A percentile compares a stretch with the other conserved stretches of the same genome.
These are phyloP conservation scores for Pocillopora meandrina DNA, from an alignment of 92 coral and sea anemone species.

Conservation along the genomic window DNA sequence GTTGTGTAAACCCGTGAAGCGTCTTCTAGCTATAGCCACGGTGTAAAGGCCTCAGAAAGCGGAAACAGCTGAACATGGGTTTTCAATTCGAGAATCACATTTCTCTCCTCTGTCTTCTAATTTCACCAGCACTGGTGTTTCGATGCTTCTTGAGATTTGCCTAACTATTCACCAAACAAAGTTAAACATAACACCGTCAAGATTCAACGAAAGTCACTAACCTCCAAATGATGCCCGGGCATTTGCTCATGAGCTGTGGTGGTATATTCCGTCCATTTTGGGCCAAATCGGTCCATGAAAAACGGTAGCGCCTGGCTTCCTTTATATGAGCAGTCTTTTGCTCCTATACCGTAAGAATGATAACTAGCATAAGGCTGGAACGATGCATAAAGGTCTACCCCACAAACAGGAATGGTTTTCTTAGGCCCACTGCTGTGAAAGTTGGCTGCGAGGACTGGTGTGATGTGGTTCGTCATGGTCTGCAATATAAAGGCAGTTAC, in stretches of 20 bases:
- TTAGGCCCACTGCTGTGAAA: conserved; percentile 74
- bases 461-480: conserved; percentile 24
- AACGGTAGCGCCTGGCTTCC: conserved; percentile 69
- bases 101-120: no score
- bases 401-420: conserved; percentile 62
- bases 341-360: conserved; percentile 41
- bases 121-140: no score
- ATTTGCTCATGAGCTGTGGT: conserved; percentile 85
- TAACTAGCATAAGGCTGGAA: conserved; percentile 56
- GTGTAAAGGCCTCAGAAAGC: no score
- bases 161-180: no score
- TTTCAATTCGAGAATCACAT: no score
- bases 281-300: conserved; percentile 88
- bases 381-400: conserved; percentile 19
- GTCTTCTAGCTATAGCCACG: no score
- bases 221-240: conserved; percentile 94
- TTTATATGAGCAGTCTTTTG: not conserved
- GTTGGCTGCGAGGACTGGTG: conserved; percentile 40
- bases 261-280: conserved; percentile 82
- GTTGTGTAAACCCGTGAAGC: no score
- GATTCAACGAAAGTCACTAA: no score
- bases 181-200: no score
- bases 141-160: no score
- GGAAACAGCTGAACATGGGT: no score
- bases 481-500: not conserved